These are phyloP conservation scores for Henricia sp. DNA, from an alignment of 53 echinoderm and acorn worm genomes.

Conservation along the genomic window DNA sequence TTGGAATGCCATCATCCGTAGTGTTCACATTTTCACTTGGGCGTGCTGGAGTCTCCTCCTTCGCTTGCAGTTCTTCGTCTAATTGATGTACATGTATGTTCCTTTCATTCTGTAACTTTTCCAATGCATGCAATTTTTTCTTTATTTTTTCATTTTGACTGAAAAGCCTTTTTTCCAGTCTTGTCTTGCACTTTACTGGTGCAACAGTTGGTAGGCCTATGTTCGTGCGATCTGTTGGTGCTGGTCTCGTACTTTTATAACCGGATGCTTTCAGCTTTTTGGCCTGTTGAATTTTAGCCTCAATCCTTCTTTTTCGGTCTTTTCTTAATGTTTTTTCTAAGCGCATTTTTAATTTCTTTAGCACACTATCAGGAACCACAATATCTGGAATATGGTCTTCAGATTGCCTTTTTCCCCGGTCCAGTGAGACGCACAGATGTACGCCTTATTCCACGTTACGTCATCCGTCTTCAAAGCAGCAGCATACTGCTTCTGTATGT, in stretches of 20 bases:
- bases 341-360: neutral
- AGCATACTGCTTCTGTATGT: conserved; percentile 1
- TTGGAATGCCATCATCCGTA: neutral
- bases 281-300: neutral
- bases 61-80: neutral
- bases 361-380: conserved; percentile 2
- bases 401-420: conserved; percentile 4
- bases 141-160: conserved; percentile 4
- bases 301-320: conserved; percentile 1
- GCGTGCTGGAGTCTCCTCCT: neutral
- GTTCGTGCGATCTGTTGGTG: conserved; percentile 3
- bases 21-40: neutral
- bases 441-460: conserved; percentile 4
- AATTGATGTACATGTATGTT: neutral
- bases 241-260: neutral
- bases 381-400: conserved; percentile 11
- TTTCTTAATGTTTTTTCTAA: neutral
- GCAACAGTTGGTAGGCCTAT: neutral
- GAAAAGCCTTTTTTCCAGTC: conserved; percentile 9
- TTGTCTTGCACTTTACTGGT: conserved; percentile 23
- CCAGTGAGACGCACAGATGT: conserved; percentile 6
- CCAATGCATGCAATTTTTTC: neutral
- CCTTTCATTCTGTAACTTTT: neutral
- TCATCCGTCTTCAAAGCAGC: neutral
- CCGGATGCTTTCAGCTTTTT: neutral